Conservation (phyloP, 2,113 vertebrate species). For the Parus major region DNA sequence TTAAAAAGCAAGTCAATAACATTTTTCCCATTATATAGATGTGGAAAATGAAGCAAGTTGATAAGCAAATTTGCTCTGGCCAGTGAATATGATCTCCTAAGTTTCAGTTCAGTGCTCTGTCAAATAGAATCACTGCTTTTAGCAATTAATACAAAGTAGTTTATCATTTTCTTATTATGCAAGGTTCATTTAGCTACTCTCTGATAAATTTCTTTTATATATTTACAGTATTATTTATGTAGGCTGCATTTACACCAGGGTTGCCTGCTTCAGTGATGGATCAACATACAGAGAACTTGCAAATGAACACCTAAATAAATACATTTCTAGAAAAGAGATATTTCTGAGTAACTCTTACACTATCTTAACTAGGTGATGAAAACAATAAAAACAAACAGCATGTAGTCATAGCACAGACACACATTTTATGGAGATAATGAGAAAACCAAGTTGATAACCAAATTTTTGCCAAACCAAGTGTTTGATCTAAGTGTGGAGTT, state of each 20-base stretch:
- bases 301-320: conserved; percentile 6
- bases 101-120: conserved; percentile 30
- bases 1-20: not conserved
- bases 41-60: not conserved
- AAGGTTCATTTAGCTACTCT: conserved; percentile 39
- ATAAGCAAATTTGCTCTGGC: conserved; percentile 19
- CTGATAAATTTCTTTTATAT: not conserved
- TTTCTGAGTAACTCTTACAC: not conserved
- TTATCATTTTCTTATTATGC: conserved; percentile 48
- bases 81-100: not conserved
- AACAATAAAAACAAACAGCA: not conserved
- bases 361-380: not conserved
- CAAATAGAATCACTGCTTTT: conserved; percentile 22
- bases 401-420: not conserved
- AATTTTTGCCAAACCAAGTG: not conserved
- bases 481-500: not conserved
- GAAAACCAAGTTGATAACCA: not conserved
- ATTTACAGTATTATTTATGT: conserved; percentile 25
- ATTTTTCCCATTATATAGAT: not conserved
- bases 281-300: not conserved
- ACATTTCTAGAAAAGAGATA: not conserved
- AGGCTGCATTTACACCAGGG: not conserved
- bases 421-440: not conserved
- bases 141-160: conserved; percentile 49
- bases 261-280: not conserved